Conservation (phyloP, 2,797 vertebrate genomes). For the Molossus alvarezi region DNA sequence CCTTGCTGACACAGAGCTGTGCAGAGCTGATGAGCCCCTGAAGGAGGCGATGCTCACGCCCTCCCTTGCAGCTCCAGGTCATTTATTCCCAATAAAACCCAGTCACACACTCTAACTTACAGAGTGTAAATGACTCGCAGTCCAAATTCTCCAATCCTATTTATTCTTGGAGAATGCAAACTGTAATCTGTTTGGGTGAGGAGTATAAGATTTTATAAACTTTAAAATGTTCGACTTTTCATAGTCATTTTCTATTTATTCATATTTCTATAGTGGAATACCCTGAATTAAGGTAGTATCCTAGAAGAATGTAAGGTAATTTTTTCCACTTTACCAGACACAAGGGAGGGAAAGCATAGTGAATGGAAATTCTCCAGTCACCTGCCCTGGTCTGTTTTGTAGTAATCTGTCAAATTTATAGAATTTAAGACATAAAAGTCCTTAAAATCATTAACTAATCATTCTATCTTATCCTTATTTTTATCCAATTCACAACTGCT, state of each 20-base stretch:
- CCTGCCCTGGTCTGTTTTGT: not conserved
- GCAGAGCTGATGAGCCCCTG: slow-evolving; percentile 57
- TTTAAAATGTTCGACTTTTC: slow-evolving; percentile 54
- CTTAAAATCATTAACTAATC: not conserved
- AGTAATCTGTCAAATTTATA: not conserved
- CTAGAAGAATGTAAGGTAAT: not conserved
- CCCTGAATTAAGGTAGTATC: not conserved
- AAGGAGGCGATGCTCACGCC: slow-evolving; percentile 72
- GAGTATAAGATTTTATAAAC: not conserved
- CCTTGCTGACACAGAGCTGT: slow-evolving; percentile 86
- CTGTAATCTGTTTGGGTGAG: not conserved
- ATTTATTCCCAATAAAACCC: not conserved
- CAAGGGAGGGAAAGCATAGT: not conserved
- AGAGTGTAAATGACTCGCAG: not conserved
- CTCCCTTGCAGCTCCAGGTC: slow-evolving; percentile 68
- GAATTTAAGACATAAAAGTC: not conserved
- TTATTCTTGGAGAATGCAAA: slow-evolving; percentile 24
- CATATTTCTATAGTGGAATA: not conserved
- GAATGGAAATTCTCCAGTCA: not conserved
- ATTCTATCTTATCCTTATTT: not conserved
- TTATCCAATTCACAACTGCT: not conserved
- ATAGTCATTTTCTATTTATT: not conserved
- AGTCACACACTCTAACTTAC: not conserved
- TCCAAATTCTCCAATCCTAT: not conserved
- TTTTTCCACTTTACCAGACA: slow-evolving; percentile 23